Conservation (phyloP, 2,113 vertebrate species). For the Sebastes schlegelii region DNA sequence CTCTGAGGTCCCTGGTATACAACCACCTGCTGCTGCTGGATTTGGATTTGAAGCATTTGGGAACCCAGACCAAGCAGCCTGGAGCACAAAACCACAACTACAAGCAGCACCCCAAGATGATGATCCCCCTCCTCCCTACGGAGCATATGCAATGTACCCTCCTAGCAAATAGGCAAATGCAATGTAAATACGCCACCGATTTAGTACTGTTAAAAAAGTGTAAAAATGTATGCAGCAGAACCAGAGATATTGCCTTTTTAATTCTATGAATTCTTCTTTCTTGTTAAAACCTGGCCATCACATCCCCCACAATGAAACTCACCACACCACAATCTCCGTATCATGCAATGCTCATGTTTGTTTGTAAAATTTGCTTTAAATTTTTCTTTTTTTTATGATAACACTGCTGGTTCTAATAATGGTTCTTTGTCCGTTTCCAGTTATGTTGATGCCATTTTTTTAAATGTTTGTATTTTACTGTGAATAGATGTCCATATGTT, state of each 20-base stretch:
- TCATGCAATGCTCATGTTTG: neutral
- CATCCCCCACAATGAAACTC: neutral
- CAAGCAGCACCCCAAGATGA: neutral
- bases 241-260: too few relatives aligned
- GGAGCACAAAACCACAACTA: slow-evolving; percentile 1
- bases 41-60: slow-evolving; percentile 30
- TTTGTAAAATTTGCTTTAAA: neutral
- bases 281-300: neutral
- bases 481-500: neutral
- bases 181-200: neutral
- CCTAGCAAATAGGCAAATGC: neutral
- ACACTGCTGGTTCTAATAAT: neutral
- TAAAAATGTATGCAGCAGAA: too few relatives aligned
- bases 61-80: neutral
- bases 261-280: neutral
- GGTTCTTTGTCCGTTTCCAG: neutral
- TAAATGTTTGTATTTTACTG: neutral
- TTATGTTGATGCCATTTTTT: neutral
- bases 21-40: neutral
- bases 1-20: neutral
- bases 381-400: neutral
- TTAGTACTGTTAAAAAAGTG: neutral
- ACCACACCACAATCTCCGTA: too few relatives aligned
- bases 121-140: slow-evolving; percentile 60
- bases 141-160: slow-evolving; percentile 25